Percentiles rank a stretch among this genome's conserved stretches.
phyloP scores from a whole-genome alignment of 2,888 invertebrate species.

The Rhagium mordax region DNA sequence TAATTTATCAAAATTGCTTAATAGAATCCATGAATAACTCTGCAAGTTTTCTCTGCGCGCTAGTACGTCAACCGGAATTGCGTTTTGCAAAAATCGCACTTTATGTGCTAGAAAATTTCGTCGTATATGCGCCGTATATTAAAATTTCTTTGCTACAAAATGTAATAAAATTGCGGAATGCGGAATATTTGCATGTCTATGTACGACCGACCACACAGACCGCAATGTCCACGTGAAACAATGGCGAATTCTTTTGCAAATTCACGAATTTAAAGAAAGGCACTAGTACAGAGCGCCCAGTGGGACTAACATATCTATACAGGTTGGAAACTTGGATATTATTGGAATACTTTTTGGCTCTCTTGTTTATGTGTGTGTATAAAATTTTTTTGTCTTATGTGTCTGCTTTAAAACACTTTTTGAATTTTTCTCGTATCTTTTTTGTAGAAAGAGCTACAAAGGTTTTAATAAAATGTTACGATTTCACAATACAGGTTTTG shows the following conservation, averaged over 20 bases:
- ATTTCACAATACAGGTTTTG: no score
- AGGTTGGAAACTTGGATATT: no score
- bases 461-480: no score
- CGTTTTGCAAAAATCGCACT: slow-evolving; percentile 35
- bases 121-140: slow-evolving; percentile 8
- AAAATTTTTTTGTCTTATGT: no score
- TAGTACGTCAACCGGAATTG: slow-evolving; percentile 24
- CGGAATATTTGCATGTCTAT: slow-evolving; percentile 10
- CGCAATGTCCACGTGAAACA: not conserved
- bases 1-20: slow-evolving; percentile 44
- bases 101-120: slow-evolving; percentile 4
- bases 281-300: no score
- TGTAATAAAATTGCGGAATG: slow-evolving; percentile 18
- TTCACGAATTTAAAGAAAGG: not conserved
- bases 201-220: not conserved
- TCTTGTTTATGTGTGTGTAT: no score
- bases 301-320: no score
- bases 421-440: no score
- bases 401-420: no score
- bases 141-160: slow-evolving; percentile 9
- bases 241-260: not conserved
- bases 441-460: no score
- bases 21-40: slow-evolving; percentile 29
- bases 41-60: slow-evolving; percentile 24
- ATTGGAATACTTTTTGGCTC: no score